These are phyloP conservation scores for Drosophila santomea DNA, from an alignment of 1,140 invertebrate species.

Conservation along the genomic window DNA sequence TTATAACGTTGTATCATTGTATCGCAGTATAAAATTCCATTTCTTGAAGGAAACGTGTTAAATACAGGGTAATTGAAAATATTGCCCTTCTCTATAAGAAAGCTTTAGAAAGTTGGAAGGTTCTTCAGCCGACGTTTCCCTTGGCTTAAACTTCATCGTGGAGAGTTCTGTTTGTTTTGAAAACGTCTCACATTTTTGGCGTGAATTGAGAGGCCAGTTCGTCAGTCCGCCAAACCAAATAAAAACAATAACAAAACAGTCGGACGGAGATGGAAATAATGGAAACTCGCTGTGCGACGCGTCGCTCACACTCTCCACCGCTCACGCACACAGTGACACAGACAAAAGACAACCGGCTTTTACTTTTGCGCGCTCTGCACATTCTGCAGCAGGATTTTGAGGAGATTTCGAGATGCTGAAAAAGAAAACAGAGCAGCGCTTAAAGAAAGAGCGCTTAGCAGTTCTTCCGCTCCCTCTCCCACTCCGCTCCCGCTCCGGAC, in stretches of 20 bases:
- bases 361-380: constrained; percentile 72
- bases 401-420: constrained; percentile 60
- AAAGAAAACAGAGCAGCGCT: constrained; percentile 39
- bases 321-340: constrained; percentile 44
- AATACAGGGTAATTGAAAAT: too few relatives aligned
- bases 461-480: constrained; percentile 27
- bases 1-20: background rate
- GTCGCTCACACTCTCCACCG: constrained; percentile 15
- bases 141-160: constrained; percentile 4
- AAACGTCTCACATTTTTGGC: constrained; percentile 8
- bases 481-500: constrained; percentile 46
- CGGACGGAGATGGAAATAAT: constrained; percentile 27
- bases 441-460: constrained; percentile 65
- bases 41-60: too few relatives aligned
- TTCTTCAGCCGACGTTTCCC: background rate
- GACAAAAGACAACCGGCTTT: constrained; percentile 64
- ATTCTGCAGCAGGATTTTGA: constrained; percentile 67
- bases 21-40: too few relatives aligned
- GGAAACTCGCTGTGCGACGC: constrained; percentile 22
- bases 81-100: background rate
- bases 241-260: constrained; percentile 46
- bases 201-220: constrained; percentile 16
- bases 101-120: background rate
- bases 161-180: constrained; percentile 9
- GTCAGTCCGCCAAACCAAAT: constrained; percentile 35